These are phyloP conservation scores for Sycobia sp. DNA, from an alignment of 1,140 invertebrate genomes.

Conservation along the genomic window DNA sequence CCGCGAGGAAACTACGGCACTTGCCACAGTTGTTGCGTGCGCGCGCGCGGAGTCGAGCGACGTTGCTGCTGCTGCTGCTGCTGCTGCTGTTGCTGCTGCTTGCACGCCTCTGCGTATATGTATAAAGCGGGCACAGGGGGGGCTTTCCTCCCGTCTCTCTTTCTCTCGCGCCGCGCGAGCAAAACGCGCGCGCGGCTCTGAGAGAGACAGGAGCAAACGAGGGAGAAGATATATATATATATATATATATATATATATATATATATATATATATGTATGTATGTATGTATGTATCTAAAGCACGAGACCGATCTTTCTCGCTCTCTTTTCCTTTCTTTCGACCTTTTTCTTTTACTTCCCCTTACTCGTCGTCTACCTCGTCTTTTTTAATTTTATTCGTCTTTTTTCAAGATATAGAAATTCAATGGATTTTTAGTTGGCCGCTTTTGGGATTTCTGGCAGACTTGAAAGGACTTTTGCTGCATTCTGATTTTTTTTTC, in stretches of 20 bases:
- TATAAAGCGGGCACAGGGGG: not conserved
- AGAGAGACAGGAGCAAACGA: no score
- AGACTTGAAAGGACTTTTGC: no score
- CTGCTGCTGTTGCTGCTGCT: conserved; percentile 2
- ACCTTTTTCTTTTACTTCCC: not conserved
- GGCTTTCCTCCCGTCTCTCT: not conserved
- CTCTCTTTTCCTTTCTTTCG: not conserved
- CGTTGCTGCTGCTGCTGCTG: conserved; percentile 12
- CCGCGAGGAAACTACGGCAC: conserved; percentile 39
- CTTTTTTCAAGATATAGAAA: not conserved
- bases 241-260: no score
- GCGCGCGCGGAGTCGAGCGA: conserved; percentile 20
- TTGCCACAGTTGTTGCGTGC: no score
- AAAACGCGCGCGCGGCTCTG: no score
- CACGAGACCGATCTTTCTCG: no score
- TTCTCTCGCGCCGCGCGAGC: not conserved
- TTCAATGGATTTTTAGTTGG: no score
- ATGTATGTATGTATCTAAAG: no score
- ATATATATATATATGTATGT: no score
- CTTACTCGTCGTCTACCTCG: not conserved
- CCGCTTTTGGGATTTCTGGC: no score
- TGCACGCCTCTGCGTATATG: not conserved
- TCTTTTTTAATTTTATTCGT: not conserved
- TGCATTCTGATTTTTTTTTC: no score
- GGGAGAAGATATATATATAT: no score